These are phyloP conservation scores for Ursus arctos DNA, from an alignment of 2,113 vertebrate species.

Conservation along the genomic window DNA sequence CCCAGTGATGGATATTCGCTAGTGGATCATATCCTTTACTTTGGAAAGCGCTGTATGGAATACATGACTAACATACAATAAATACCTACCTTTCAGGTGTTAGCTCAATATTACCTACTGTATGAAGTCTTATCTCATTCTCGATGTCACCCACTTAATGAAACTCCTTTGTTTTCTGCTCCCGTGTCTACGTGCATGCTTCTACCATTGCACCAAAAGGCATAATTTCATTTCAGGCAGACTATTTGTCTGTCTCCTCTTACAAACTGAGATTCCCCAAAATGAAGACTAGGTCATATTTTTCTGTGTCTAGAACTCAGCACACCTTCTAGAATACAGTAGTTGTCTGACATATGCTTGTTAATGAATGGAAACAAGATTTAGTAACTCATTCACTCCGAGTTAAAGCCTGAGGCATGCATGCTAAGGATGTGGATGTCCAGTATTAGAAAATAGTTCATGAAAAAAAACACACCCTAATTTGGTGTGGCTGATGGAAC, in stretches of 20 bases:
- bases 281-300: neutral
- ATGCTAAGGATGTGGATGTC: neutral
- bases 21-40: accelerated
- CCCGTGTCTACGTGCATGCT: neutral
- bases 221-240: neutral
- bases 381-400: neutral
- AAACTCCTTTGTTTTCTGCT: neutral
- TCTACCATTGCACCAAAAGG: neutral
- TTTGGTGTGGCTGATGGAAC: neutral
- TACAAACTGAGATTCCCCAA: neutral
- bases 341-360: neutral
- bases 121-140: neutral
- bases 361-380: neutral
- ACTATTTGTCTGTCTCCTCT: neutral
- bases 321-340: neutral
- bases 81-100: neutral
- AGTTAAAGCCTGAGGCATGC: neutral
- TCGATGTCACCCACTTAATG: neutral
- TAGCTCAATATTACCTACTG: neutral
- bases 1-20: neutral
- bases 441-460: neutral
- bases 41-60: neutral
- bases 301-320: neutral
- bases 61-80: neutral
- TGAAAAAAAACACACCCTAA: neutral